These are phyloP conservation scores for Alectura lathami DNA, from an alignment of 2,113 vertebrate genomes.

Conservation along the genomic window DNA sequence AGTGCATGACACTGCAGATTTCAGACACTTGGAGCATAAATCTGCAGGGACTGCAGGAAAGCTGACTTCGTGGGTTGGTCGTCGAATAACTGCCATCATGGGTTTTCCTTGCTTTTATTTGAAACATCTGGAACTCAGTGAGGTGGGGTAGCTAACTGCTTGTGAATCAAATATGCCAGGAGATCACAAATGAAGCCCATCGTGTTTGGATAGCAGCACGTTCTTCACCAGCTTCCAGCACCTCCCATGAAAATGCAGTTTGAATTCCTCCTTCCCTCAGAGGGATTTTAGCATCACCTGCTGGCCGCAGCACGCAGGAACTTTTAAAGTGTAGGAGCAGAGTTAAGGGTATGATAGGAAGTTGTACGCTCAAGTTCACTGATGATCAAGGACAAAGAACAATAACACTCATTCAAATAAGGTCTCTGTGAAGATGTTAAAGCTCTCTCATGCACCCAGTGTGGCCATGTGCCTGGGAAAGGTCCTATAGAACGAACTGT, in stretches of 20 bases:
- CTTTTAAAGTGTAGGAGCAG: neutral
- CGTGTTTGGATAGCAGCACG: accelerated
- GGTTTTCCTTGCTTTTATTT: neutral
- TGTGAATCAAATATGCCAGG: neutral
- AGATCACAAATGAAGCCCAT: neutral
- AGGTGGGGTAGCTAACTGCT: neutral
- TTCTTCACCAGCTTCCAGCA: neutral
- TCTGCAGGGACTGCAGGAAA: neutral
- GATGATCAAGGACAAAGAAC: neutral
- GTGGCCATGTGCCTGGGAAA: accelerated
- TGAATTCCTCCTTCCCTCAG: neutral
- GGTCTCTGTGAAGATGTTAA: too few species aligned
- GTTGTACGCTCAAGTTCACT: neutral
- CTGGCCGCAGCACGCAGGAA: neutral
- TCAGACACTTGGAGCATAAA: neutral
- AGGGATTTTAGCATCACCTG: neutral
- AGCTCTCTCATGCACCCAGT: neutral
- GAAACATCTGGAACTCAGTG: neutral
- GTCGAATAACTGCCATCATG: neutral
- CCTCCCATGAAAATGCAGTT: neutral
- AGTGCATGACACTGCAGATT: neutral
- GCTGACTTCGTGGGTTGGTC: neutral
- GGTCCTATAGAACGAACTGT: neutral
- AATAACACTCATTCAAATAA: neutral
- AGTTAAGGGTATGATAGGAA: neutral